Evolutionary conservation across 2,113 vertebrate species (phyloP), one percentile per base, ranked within the genome.

Genomic region (Atractosteus spatula): DNA sequence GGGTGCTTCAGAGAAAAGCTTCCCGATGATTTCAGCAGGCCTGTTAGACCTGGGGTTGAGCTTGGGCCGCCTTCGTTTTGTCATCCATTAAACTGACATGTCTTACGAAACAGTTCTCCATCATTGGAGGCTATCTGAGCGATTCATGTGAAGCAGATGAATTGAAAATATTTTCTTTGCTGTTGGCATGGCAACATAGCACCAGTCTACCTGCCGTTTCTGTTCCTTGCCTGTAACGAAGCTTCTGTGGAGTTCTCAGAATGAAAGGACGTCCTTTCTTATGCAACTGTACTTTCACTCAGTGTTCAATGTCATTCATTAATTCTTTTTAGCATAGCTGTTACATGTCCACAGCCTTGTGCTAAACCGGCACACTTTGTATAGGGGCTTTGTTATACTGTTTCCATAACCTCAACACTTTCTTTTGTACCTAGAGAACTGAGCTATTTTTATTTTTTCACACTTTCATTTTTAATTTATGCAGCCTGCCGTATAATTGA

Each of bases 101-200:
- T 44, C 56, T 73, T 41, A 44, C 57, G 62, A 68, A 74, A 56
- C 56, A 54, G 42, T 61, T 43, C 44, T 68, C 44, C 54, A 73
- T 74, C 14, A 45, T 59, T 13, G 41, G 56, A n/a, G 0, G 45
- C 80, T 79, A 69, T 85, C 74, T 77, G 61, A 59, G 29, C 78
- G 80, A 85, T 85, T 82, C 72, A 78, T 70, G 12, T 3, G 42
- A 77, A 77, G 79, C 79, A 82, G 82, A 78, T 77, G 74, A 74
- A 75, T 69, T 80, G 77, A 82, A 74, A 82, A 82, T 83, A 75
- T 81, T 84, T 73, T 66, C 55, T 62, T 43, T 10, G 71, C 55
- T 66, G 88, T 90, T 90, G 86, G 82, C 86, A 88, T 90, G 87
- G 87, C 81, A 90, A 89, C 85, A 59, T 81, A 76, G 81, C 79